These are phyloP conservation scores for Malthinus seriepunctatus DNA, from an alignment of 2,888 invertebrate genomes.

Conservation along the genomic window DNA sequence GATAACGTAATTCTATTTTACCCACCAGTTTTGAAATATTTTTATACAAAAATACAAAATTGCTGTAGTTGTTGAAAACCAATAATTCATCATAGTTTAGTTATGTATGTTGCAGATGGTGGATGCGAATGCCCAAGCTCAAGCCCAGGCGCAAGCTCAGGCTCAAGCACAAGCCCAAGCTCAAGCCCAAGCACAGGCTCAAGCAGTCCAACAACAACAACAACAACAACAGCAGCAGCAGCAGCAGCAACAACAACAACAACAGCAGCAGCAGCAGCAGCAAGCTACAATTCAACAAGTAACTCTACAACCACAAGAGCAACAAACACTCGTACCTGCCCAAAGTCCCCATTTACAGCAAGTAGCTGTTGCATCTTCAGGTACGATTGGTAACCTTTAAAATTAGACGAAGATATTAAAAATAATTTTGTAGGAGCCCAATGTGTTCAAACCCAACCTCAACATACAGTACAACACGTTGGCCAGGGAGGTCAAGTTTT, in stretches of 20 bases:
- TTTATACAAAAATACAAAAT: not conserved
- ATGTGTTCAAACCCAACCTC: constrained; percentile 50
- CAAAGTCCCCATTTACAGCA: constrained; percentile 57
- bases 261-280: constrained; percentile 44
- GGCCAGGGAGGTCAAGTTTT: constrained; percentile 54
- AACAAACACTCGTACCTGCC: constrained; percentile 53
- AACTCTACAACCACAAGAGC: constrained; percentile 57
- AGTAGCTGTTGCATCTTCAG: constrained; percentile 49
- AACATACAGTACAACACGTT: constrained; percentile 57
- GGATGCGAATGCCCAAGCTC: constrained; percentile 48
- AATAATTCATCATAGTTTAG: constrained; percentile 26
- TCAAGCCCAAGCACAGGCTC: constrained; percentile 48
- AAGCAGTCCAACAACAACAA: constrained; percentile 50
- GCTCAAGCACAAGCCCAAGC: constrained; percentile 43
- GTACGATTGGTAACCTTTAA: constrained; percentile 23
- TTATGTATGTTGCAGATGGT: constrained; percentile 39
- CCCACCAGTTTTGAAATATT: not conserved
- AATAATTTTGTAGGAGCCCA: constrained; percentile 41
- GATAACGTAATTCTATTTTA: no score
- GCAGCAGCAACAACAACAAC: constrained; percentile 50
- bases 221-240: constrained; percentile 43
- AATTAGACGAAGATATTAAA: not conserved
- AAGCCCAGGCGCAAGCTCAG: constrained; percentile 47
- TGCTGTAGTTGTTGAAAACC: not conserved
- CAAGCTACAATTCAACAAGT: constrained; percentile 64